A percentile compares a stretch with the other conserved stretches of the same genome.
Conservation (phyloP, 92 coral and sea anemone genomes). For the Porites divaricata region DNA sequence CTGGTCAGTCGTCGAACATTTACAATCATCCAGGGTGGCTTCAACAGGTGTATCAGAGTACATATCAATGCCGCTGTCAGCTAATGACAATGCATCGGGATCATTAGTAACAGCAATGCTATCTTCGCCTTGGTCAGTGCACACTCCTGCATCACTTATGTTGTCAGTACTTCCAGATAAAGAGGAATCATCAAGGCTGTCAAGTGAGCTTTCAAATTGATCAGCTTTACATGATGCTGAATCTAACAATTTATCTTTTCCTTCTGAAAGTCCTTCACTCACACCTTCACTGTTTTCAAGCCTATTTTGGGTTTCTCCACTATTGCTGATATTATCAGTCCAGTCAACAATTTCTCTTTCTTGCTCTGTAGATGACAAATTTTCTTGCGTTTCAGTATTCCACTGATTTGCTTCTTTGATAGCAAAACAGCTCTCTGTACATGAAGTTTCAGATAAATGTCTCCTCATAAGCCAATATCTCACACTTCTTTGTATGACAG, state of each 20-base stretch:
- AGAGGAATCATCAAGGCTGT: constrained; percentile 12
- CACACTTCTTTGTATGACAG: constrained; percentile 82
- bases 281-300: too few species aligned
- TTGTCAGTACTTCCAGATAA: constrained; percentile 31
- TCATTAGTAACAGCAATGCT: background rate
- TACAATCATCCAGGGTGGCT: constrained; percentile 19
- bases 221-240: background rate
- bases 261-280: background rate
- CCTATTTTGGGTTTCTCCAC: too few species aligned
- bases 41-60: constrained; percentile 29
- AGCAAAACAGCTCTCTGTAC: constrained; percentile 4
- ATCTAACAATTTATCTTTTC: too few species aligned
- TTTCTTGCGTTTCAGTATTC: background rate
- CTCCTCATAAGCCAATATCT: constrained; percentile 72
- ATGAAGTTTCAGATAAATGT: constrained; percentile 27
- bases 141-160: constrained; percentile 14
- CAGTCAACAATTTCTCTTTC: background rate
- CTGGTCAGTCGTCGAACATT: constrained; percentile 8
- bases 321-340: background rate
- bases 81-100: constrained; percentile 36
- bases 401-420: background rate
- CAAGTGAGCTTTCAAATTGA: constrained; percentile 33
- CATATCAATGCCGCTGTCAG: constrained; percentile 53
- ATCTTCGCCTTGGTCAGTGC: constrained; percentile 16
- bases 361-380: background rate